Evolutionary conservation across 2,888 invertebrate genomes (phyloP).

Genomic region (Thereva unica): DNA sequence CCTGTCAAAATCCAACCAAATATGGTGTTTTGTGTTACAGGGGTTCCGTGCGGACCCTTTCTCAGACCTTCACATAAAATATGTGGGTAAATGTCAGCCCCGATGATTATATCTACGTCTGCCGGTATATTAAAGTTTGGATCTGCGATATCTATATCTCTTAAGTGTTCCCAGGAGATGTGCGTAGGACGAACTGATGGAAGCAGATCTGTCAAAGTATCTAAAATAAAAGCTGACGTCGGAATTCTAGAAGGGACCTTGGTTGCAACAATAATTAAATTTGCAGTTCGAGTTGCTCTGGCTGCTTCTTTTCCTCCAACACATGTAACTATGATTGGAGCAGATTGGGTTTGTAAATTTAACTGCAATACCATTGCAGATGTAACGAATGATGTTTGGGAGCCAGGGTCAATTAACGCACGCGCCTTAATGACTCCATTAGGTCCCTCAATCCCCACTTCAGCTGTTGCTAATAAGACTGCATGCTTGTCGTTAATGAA

Average conservation of each 20-base stretch:
- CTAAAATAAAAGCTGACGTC: neutral
- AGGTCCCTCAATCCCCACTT: neutral
- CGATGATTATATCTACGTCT: slow-evolving; percentile 10
- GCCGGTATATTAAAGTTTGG: slow-evolving; percentile 4
- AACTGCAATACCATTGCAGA: neutral
- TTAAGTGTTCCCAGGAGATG: neutral
- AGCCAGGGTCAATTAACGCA: slow-evolving; percentile 10
- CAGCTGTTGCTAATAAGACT: neutral
- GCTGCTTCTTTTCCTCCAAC: neutral
- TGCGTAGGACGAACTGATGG: neutral
- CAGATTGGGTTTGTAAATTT: neutral
- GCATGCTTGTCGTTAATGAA: neutral
- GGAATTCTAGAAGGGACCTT: neutral
- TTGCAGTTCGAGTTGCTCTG: neutral
- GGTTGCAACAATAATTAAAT: neutral
- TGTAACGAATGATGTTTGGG: neutral
- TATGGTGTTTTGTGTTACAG: neutral
- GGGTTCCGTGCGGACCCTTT: neutral
- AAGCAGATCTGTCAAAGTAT: neutral
- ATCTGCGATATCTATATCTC: slow-evolving; percentile 5
- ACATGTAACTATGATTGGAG: neutral
- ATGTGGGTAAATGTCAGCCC: too few relatives aligned
- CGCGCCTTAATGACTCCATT: neutral
- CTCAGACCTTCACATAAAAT: too few relatives aligned
- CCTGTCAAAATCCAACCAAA: slow-evolving; percentile 10